Evolutionary conservation across 2,113 vertebrate genomes (phyloP).

Genomic region (Sapajus apella): DNA sequence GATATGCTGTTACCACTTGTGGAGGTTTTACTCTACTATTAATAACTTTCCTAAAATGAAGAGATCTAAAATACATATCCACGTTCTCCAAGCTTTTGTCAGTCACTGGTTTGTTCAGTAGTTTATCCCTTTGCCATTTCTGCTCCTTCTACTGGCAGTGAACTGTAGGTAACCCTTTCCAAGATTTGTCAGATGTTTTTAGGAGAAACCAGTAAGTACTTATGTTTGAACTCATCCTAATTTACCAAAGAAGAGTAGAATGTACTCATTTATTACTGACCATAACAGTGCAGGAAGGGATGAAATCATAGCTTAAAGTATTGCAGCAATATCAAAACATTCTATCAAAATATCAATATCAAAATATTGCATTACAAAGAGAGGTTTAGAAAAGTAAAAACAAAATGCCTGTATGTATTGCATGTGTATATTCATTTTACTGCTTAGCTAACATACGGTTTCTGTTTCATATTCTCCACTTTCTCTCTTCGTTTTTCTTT

Average conservation of each 20-base stretch:
- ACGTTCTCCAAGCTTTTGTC: neutral
- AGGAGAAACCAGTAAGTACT: neutral
- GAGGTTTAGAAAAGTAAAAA: neutral
- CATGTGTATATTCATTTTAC: neutral
- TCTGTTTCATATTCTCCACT: neutral
- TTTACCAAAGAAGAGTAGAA: slow-evolving; percentile 27
- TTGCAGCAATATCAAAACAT: neutral
- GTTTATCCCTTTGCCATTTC: slow-evolving; percentile 10
- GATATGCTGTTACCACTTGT: neutral
- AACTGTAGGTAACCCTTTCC: slow-evolving; percentile 10
- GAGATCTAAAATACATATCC: neutral
- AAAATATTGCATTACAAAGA: neutral
- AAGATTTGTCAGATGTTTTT: neutral
- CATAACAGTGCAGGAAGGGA: neutral
- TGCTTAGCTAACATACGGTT: neutral
- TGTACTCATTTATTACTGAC: slow-evolving; percentile 3
- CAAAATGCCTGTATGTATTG: neutral
- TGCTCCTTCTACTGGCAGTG: neutral
- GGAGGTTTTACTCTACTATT: neutral
- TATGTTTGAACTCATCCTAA: slow-evolving; percentile 10
- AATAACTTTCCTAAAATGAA: slow-evolving; percentile 1
- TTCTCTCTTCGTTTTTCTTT: neutral
- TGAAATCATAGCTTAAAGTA: neutral
- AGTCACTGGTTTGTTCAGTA: neutral
- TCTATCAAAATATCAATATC: neutral